These are phyloP conservation scores for Habropoda laboriosa DNA, from an alignment of 1,140 invertebrate genomes.

Conservation along the genomic window DNA sequence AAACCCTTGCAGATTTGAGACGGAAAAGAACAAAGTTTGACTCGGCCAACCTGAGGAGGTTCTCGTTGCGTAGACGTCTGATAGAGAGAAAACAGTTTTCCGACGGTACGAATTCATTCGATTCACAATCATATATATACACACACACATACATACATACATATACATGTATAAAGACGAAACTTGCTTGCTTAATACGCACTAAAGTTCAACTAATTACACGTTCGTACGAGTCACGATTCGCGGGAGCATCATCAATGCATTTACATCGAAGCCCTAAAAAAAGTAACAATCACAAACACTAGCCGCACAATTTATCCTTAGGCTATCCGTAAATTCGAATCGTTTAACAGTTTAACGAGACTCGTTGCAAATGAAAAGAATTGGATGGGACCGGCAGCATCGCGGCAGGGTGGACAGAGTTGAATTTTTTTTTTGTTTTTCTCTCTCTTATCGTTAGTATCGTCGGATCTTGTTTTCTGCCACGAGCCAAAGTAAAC, in stretches of 20 bases:
- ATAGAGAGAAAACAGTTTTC: conserved; percentile 76
- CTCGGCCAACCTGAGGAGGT: conserved; percentile 71
- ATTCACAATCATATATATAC: conserved; percentile 53
- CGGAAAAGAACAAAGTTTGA: conserved; percentile 79
- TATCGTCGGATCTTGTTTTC: too few relatives aligned
- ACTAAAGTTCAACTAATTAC: conserved; percentile 49
- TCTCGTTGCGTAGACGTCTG: conserved; percentile 73
- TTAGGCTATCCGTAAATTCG: too few relatives aligned
- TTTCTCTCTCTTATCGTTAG: too few relatives aligned
- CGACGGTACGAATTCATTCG: conserved; percentile 72
- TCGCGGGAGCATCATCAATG: conserved; percentile 6
- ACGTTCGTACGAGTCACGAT: conserved; percentile 28
- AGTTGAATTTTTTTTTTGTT: too few relatives aligned
- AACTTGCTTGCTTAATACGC: conserved; percentile 60
- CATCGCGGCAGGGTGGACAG: too few relatives aligned
- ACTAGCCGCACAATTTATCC: too few relatives aligned
- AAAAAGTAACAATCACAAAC: too few relatives aligned
- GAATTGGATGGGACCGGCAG: too few relatives aligned
- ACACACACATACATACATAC: conserved; percentile 48
- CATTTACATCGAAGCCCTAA: too few relatives aligned
- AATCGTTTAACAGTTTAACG: too few relatives aligned
- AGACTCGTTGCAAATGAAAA: too few relatives aligned
- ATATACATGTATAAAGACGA: conserved; percentile 44
- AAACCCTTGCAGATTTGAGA: conserved; percentile 76
- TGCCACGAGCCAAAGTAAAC: too few relatives aligned